Evolutionary conservation across 2,888 invertebrate genomes (phyloP).

Genomic region (Habrosyne pyritoides): DNA sequence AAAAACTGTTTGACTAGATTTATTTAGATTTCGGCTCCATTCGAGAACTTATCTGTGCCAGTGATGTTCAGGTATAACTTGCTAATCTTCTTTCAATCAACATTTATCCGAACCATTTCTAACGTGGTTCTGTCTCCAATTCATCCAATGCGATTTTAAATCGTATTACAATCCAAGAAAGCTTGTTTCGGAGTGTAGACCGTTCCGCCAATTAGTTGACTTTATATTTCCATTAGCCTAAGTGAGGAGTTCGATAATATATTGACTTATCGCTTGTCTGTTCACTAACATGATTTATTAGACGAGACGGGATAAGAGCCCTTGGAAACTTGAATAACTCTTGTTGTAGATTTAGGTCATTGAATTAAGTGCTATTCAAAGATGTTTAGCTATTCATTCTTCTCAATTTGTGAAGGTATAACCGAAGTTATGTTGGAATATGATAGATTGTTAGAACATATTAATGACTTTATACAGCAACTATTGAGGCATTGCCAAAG

Average conservation of each 20-base stretch:
- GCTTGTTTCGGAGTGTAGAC: not conserved
- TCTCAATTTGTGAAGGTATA: not conserved
- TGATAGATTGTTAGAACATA: not conserved
- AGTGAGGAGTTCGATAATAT: not conserved
- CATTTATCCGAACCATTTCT: not conserved
- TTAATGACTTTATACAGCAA: too few species aligned
- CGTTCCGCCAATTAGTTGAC: not conserved
- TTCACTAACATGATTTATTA: not conserved
- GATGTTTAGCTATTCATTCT: not conserved
- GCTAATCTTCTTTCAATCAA: not conserved
- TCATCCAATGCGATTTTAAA: not conserved
- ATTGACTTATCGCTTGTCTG: not conserved
- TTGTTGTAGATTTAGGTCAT: too few species aligned
- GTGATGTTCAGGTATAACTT: not conserved
- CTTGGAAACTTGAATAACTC: not conserved
- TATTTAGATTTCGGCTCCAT: too few species aligned
- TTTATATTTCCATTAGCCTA: not conserved
- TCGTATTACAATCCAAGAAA: not conserved
- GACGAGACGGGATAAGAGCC: not conserved
- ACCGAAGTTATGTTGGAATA: not conserved
- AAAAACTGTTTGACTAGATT: too few species aligned
- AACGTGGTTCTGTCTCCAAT: not conserved
- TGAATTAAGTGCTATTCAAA: not conserved
- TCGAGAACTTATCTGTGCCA: not conserved
- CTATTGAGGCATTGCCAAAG: not conserved